Percentiles rank a stretch among this genome's conserved stretches.
Evolutionary conservation across 2,888 invertebrate species (phyloP).

Genomic region (Tetranychus piercei): DNA sequence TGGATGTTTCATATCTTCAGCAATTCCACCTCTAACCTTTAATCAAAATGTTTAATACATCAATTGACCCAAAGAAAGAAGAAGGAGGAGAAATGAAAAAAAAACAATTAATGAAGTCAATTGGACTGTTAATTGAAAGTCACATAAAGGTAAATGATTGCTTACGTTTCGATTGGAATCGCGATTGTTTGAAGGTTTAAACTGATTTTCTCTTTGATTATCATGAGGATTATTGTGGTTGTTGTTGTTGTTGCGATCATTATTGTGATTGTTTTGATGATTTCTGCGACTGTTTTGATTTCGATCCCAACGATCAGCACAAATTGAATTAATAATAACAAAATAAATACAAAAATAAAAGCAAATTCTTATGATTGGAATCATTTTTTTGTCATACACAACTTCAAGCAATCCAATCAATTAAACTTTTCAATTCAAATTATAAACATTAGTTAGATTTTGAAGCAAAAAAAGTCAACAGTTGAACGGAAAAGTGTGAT

Average conservation of each 20-base stretch:
- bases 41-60: no score
- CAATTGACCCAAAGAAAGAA: no score
- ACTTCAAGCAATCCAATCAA: not conserved
- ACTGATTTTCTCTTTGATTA: not conserved
- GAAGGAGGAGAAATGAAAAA: no score
- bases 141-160: no score
- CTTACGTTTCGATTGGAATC: not conserved
- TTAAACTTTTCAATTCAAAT: not conserved
- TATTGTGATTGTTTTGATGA: not conserved
- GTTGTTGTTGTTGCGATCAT: not conserved
- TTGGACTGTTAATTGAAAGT: not conserved
- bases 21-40: not conserved
- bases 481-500: not conserved
- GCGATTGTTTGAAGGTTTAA: not conserved
- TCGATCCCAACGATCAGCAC: not conserved
- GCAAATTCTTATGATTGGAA: not conserved
- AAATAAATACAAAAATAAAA: not conserved
- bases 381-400: not conserved
- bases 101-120: not conserved
- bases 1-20: conserved; percentile 5
- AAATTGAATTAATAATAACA: not conserved
- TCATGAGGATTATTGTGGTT: not conserved
- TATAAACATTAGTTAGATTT: not conserved
- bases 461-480: not conserved
- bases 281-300: not conserved